phyloP scores from a whole-genome alignment of 2,113 vertebrate genomes.

The Rhinoptilus africanus region DNA sequence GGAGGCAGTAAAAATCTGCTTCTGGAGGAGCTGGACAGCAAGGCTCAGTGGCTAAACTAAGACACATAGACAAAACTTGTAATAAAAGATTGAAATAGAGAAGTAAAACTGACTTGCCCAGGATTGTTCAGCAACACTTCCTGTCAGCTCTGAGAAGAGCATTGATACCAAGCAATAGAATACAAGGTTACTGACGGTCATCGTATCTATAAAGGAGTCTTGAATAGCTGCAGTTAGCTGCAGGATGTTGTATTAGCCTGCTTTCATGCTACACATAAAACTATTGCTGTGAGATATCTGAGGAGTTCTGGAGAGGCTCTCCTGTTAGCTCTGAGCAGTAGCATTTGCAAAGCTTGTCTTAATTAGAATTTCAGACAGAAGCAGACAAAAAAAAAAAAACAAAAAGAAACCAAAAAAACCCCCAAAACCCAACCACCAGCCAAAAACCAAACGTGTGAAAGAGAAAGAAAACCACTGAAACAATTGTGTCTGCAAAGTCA shows the following conservation, averaged over 20 bases:
- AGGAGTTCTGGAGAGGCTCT: not conserved
- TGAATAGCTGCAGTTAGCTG: not conserved
- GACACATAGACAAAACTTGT: not conserved
- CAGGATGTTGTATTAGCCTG: not conserved
- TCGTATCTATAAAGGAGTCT: not conserved
- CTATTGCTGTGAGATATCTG: not conserved
- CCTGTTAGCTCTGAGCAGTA: not conserved
- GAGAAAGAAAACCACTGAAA: not conserved
- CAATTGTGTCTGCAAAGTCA: constrained; percentile 23
- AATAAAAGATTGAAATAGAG: not conserved
- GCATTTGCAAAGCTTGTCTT: constrained; percentile 1
- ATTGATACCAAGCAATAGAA: not conserved
- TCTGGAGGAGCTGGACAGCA: not conserved
- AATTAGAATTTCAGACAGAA: constrained; percentile 28
- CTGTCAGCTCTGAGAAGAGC: not conserved
- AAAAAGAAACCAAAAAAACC: not conserved
- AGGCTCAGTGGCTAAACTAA: not conserved
- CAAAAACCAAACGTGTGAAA: not conserved
- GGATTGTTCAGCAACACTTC: constrained; percentile 8
- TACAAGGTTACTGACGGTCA: not conserved
- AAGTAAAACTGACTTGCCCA: constrained; percentile 15
- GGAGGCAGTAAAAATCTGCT: not conserved
- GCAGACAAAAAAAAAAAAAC: not conserved
- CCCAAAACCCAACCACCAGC: not conserved
- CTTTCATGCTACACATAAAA: not conserved